phyloP scores from a whole-genome alignment of 2,113 vertebrate species.

The Orycteropus afer region DNA sequence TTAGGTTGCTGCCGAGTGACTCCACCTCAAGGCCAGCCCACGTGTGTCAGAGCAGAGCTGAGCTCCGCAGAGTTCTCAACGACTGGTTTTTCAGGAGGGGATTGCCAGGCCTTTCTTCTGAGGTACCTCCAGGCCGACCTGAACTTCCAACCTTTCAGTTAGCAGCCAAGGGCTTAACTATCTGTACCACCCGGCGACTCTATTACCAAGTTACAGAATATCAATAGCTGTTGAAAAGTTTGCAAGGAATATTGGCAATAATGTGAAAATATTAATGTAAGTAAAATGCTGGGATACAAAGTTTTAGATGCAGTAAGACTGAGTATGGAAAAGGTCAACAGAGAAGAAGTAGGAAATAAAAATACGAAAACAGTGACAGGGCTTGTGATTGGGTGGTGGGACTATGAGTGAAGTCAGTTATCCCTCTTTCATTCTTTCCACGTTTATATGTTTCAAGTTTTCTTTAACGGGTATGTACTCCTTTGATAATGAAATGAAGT shows the following conservation, averaged over 20 bases:
- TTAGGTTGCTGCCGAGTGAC: not conserved
- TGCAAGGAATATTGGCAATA: not conserved
- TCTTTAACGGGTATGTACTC: not conserved
- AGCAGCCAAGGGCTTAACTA: not conserved
- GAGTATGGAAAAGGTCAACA: not conserved
- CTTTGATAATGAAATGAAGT: not conserved
- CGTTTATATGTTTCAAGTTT: not conserved
- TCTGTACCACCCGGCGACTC: not conserved
- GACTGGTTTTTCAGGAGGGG: not conserved
- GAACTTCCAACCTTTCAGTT: not conserved
- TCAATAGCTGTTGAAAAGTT: not conserved
- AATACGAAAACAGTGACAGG: not conserved
- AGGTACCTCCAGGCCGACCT: not conserved
- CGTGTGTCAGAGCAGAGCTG: not conserved
- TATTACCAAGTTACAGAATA: not conserved
- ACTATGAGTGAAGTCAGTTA: not conserved
- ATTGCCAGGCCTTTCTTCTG: not conserved
- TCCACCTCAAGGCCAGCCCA: not conserved
- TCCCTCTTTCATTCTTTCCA: not conserved
- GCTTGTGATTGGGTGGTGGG: not conserved
- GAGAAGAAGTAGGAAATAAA: not conserved
- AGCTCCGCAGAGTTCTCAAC: not conserved
- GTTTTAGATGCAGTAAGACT: not conserved
- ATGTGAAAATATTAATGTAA: not conserved
- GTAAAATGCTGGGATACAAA: conserved; percentile 1